A percentile compares a stretch with the other conserved stretches of the same genome.
phyloP scores from a whole-genome alignment of 1,140 invertebrate species.

The Lasaia peninsularis region DNA sequence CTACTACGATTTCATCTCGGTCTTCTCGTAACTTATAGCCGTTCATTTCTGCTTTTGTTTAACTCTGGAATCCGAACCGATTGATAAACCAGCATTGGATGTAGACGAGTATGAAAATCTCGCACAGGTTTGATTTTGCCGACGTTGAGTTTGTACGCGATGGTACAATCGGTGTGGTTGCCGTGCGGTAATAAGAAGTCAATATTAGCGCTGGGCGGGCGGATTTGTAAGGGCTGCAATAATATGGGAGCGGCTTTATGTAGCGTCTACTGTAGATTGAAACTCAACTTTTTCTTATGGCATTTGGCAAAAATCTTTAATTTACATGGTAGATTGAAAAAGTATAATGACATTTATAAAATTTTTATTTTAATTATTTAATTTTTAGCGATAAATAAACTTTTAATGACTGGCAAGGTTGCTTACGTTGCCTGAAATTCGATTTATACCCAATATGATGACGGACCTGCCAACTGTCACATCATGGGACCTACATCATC shows the following conservation, averaged over 20 bases:
- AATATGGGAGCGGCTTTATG: constrained; percentile 28
- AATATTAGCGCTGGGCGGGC: constrained; percentile 70
- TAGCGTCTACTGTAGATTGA: neutral
- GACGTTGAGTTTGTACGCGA: constrained; percentile 21
- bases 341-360: no score
- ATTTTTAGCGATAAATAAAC: no score
- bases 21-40: neutral
- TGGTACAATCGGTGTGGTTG: constrained; percentile 41
- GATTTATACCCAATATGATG: no score
- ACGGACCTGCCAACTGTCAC: no score
- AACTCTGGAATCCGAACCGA: no score
- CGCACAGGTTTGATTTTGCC: neutral
- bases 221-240: constrained; percentile 37
- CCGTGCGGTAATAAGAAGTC: constrained; percentile 69
- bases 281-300: no score
- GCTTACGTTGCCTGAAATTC: no score
- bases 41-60: constrained; percentile 18
- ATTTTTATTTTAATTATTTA: no score
- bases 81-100: neutral
- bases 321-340: no score
- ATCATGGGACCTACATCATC: no score
- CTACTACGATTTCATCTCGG: neutral
- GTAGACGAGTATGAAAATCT: neutral
- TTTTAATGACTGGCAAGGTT: no score
- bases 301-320: no score